phyloP scores from a whole-genome alignment of 1,140 invertebrate genomes.

The Sarcophaga bullata region DNA sequence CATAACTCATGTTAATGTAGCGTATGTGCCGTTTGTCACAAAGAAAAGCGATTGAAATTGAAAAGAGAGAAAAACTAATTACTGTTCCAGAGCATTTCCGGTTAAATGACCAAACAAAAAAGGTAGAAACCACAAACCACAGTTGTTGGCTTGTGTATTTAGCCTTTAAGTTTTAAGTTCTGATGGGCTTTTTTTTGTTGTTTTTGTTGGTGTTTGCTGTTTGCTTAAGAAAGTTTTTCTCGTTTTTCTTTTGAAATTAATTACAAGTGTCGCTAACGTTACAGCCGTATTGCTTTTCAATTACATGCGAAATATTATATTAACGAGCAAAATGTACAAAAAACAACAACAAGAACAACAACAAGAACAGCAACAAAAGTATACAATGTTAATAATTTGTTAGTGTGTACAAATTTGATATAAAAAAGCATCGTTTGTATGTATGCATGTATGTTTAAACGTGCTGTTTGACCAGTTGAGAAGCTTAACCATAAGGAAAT shows the following conservation, averaged over 20 bases:
- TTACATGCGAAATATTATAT: not conserved
- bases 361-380: not conserved
- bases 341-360: not conserved
- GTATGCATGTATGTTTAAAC: not conserved
- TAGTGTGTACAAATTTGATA: too few relatives aligned
- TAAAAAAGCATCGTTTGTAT: too few relatives aligned
- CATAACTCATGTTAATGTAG: too few relatives aligned
- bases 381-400: too few relatives aligned
- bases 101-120: not conserved
- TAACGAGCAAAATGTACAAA: not conserved
- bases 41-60: not conserved
- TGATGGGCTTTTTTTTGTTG: too few relatives aligned
- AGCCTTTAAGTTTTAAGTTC: too few relatives aligned
- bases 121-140: not conserved
- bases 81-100: constrained; percentile 16
- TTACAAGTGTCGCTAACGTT: too few relatives aligned
- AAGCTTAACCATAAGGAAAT: not conserved
- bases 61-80: not conserved
- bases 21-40: not conserved
- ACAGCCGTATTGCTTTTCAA: not conserved
- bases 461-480: not conserved
- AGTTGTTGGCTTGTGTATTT: too few relatives aligned
- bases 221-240: too few relatives aligned
- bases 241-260: too few relatives aligned
- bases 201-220: too few relatives aligned